Evolutionary conservation across 2,797 vertebrate genomes (phyloP).

Genomic region (Apodemus agrarius): DNA sequence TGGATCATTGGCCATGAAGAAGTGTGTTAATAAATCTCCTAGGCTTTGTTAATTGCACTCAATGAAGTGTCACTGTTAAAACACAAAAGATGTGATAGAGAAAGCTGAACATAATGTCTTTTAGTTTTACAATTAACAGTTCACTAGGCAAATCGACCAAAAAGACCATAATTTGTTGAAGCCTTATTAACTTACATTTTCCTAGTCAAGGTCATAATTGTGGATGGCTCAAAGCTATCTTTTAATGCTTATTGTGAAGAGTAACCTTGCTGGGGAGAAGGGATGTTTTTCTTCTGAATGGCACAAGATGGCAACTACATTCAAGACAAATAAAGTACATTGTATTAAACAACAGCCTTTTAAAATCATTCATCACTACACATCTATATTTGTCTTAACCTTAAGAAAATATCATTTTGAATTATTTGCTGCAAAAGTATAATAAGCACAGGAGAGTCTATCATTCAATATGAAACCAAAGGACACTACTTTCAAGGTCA

Average conservation of each 20-base stretch:
- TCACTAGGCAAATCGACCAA: conserved; percentile 93
- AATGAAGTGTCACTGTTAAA: conserved; percentile 95
- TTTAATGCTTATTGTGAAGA: conserved; percentile 86
- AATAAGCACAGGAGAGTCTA: conserved; percentile 18
- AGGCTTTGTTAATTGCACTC: conserved; percentile 95
- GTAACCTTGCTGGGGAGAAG: conserved; percentile 84
- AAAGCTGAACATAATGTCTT: conserved; percentile 93
- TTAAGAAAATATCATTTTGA: conserved; percentile 48
- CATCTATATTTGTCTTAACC: conserved; percentile 39
- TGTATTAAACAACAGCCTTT: conserved; percentile 62
- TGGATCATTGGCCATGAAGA: conserved; percentile 94
- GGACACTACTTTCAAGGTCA: conserved; percentile 2
- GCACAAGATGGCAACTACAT: conserved; percentile 76
- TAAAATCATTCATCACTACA: conserved; percentile 27
- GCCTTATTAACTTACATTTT: conserved; percentile 94
- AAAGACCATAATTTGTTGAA: conserved; percentile 93
- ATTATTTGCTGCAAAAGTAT: conserved; percentile 18
- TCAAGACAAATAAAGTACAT: conserved; percentile 82
- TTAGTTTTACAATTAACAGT: conserved; percentile 95
- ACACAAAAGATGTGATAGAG: conserved; percentile 93
- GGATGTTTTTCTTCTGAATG: conserved; percentile 80
- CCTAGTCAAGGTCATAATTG: conserved; percentile 92
- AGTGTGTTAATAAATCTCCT: conserved; percentile 94
- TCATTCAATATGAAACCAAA: conserved; percentile 51
- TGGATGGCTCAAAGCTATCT: conserved; percentile 89